Conservation (phyloP, 1,140 invertebrate genomes). For the Drosophila serrata region DNA sequence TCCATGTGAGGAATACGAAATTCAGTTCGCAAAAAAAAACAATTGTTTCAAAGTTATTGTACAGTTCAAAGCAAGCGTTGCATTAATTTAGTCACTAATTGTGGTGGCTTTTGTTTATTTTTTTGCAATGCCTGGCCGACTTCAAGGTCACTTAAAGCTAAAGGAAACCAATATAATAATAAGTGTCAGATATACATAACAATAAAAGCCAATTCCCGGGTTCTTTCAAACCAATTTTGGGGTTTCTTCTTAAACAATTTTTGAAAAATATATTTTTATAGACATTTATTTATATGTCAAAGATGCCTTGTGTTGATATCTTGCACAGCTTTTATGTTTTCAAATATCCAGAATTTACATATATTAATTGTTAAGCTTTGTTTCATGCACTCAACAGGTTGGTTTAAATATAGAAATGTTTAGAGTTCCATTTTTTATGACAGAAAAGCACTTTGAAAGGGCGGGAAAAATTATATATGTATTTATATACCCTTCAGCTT, state of each 20-base stretch:
- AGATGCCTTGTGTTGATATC: constrained; percentile 7
- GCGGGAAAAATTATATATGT: constrained; percentile 9
- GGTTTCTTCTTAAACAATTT: neutral
- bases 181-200: constrained; percentile 17
- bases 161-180: constrained; percentile 14
- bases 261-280: neutral
- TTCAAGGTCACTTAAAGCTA: constrained; percentile 34
- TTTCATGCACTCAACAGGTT: constrained; percentile 41
- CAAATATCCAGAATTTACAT: constrained; percentile 24
- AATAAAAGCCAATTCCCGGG: constrained; percentile 1
- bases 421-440: constrained; percentile 4
- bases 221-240: constrained; percentile 4
- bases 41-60: neutral
- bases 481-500: neutral
- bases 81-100: constrained; percentile 22
- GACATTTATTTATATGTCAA: constrained; percentile 4
- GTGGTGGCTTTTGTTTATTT: constrained; percentile 25
- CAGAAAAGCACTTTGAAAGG: neutral
- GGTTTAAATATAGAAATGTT: constrained; percentile 50
- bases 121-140: constrained; percentile 33
- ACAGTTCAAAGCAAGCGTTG: neutral
- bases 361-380: constrained; percentile 2
- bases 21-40: neutral
- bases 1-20: neutral
- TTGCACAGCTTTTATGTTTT: constrained; percentile 12